These are phyloP conservation scores for Hyperopisus bebe DNA, from an alignment of 2,113 vertebrate genomes.

Conservation along the genomic window DNA sequence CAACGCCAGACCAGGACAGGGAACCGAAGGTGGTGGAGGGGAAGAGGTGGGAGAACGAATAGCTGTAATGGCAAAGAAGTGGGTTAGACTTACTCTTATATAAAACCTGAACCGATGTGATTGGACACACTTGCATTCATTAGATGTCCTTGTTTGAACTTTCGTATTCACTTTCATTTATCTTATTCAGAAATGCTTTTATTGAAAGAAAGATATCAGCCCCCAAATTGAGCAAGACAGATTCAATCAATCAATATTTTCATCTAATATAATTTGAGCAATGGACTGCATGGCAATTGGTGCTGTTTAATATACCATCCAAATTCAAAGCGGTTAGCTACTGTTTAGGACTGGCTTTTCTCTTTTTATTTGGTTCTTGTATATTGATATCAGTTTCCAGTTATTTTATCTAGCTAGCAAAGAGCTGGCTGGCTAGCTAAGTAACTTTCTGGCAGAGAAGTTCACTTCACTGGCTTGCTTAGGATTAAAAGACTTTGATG, in stretches of 20 bases:
- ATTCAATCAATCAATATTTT: neutral
- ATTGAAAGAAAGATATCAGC: neutral
- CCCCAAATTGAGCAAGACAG: neutral
- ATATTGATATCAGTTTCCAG: neutral
- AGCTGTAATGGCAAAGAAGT: too few relatives aligned
- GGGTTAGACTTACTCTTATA: too few relatives aligned
- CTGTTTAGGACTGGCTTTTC: neutral
- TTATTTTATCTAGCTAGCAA: neutral
- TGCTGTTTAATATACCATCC: neutral
- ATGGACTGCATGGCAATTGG: neutral
- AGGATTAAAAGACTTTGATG: neutral
- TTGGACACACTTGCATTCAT: too few relatives aligned
- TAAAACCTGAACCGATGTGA: too few relatives aligned
- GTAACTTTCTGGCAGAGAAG: neutral
- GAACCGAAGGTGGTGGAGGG: too few relatives aligned
- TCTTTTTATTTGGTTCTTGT: neutral
- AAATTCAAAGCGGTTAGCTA: neutral
- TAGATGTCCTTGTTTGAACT: neutral
- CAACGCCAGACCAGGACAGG: too few relatives aligned
- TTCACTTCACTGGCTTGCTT: neutral
- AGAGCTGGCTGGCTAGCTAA: neutral
- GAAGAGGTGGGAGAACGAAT: too few relatives aligned
- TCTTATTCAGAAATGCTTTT: neutral
- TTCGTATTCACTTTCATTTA: too few relatives aligned
- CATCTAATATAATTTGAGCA: neutral